phyloP scores from a whole-genome alignment of 2,797 vertebrate genomes.

The Oophaga sylvatica region DNA sequence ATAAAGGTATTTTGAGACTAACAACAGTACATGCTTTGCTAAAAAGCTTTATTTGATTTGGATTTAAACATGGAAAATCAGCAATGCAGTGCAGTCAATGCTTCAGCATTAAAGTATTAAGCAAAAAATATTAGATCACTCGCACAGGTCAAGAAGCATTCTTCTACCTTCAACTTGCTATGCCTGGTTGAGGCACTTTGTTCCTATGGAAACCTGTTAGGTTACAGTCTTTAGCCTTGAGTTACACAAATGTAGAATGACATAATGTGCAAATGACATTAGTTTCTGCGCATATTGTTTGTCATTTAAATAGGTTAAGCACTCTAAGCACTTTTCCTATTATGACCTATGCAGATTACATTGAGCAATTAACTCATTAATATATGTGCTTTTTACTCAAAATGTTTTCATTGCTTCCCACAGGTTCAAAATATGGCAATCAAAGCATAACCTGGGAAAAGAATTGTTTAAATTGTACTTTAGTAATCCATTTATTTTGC shows the following conservation, averaged over 20 bases:
- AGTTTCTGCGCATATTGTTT: conserved; percentile 8
- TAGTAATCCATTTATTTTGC: background rate
- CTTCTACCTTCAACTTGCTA: conserved; percentile 5
- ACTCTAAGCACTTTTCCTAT: conserved; percentile 13
- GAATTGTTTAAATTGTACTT: background rate
- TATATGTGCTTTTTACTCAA: background rate
- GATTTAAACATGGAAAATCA: background rate
- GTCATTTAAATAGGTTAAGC: conserved; percentile 44
- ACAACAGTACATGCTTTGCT: too few relatives aligned
- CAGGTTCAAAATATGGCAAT: background rate
- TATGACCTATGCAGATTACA: conserved; percentile 17
- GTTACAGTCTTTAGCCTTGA: conserved; percentile 19
- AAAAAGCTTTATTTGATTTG: too few relatives aligned
- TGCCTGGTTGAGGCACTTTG: conserved; percentile 16
- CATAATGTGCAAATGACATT: conserved; percentile 38
- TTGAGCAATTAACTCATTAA: conserved; percentile 4
- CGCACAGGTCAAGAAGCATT: conserved; percentile 37
- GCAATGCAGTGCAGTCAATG: background rate
- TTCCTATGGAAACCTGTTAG: conserved; percentile 43
- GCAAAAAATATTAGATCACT: background rate
- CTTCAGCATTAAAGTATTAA: background rate
- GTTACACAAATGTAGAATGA: conserved; percentile 20
- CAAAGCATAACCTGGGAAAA: background rate
- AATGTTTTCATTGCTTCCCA: background rate
- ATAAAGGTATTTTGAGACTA: too few relatives aligned